Evolutionary conservation across 2,797 vertebrate species (phyloP), one percentile per base, ranked within the genome.

Genomic region (Eospalax fontanierii): DNA sequence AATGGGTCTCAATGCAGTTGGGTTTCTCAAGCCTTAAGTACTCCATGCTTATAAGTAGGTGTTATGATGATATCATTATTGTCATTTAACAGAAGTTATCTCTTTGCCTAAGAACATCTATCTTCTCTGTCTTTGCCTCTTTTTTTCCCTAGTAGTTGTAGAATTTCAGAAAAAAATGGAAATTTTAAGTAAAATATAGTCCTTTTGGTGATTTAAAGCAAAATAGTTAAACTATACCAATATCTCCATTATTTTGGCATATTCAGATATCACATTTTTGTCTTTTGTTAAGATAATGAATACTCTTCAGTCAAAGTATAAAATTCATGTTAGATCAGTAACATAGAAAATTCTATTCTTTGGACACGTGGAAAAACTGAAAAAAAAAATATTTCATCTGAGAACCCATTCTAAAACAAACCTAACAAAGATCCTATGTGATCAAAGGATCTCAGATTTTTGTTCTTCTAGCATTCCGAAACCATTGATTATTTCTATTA

Each of bases 141-240:
- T 2, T 3, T 22, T 0, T 8, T 26, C 65, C 50, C 18, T 0
- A 70, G 35, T 9, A 90, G 33, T 75, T 35, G 46, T 26, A 87
- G 33, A 0, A 68, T 87, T 89, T 90, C 8, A 96, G 15, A 30
- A 94, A 10, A 66, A 33, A 9, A 46, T n/a, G 54, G 5, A 12
- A 0, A 81, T 70, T 92, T 85, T 85, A 85, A 86, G 5, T 57
- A 84, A 79, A 88, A 61, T 61, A 75, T 75, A 66, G 85, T 71
- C 12, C 18, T 89, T 43, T 9, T 73, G 19, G 43, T 73, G 38
- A 83, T 14, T n/a, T 68, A 8, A 87, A 68, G 76, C 4, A 81
- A 89, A 85, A 71, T 2, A 50, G 33, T 68, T 84, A 46, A 79
- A 35, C 1, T 66, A 1, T 70, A 4, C 10, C n/a, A 7, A 74